Base-by-base conservation (phyloP, 2,797 vertebrate species). In the Scarus forsteni region DNA sequence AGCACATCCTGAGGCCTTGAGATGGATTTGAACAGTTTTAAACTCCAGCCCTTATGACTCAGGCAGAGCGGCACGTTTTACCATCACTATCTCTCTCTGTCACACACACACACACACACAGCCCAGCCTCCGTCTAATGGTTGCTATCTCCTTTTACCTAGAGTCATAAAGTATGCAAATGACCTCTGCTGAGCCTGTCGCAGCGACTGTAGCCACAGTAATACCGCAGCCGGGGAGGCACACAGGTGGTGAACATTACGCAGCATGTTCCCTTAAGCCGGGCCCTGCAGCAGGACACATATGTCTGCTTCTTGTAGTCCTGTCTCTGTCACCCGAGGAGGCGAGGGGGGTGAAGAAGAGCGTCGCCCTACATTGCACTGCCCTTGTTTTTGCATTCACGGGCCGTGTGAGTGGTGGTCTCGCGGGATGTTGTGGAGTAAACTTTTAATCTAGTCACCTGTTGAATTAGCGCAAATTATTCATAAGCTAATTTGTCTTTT, bases 81-180 rank as follows among this genome's bases (percentile, higher is more conserved):
- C 66, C 35, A 46, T 53, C 40, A 54, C 46, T 57, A 12, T 13
- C 40, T 12, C 42, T 3, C 40, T 42, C 40, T 42, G 11, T 36
- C 7, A 12, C 40, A 42, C 40, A 44, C 13, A 14, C 43, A 44
- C 43, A 42, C 46, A 5, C 45, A 42, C 45, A 35, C 18, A 3
- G 57, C 51, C 27, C 72, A 53, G 48, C 62, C 66, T 56, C 0
- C 40, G 73, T 84, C 61, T 43, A 43, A 43, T 11, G 1, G 15
- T 55, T 0, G 7, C 69, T 55, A 7, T 75, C 27, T 49, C 58
- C 72, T 84, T 77, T 89, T 75, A 87, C 90, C 88, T 66, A 42
- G 62, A 87, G 71, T 89, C 80, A 91, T 92, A 89, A 91, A 92
- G 49, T 87, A 94, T 94, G 93, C 88, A 93, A 93, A 94, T 93